Evolutionary conservation across 2,888 invertebrate species (phyloP), one percentile per base, ranked within the genome.

Genomic region (Xylocampa areola): DNA sequence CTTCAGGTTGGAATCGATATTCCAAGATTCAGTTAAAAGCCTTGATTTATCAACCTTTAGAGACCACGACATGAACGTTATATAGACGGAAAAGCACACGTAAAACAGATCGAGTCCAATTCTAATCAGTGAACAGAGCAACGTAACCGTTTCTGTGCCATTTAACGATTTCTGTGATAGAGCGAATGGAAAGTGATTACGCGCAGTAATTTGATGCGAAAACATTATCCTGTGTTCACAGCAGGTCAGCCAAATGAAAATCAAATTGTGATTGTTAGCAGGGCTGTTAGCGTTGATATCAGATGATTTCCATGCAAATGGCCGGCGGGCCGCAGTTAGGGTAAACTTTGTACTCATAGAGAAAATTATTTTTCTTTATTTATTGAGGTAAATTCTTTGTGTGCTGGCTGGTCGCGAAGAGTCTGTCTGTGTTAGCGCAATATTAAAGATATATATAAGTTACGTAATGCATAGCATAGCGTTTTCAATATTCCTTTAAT

Each of bases 241-340:
- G 49, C 65, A 63, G 64, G 55, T 33, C 47, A 48, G 51, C 49
- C 25, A 61, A 71, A 73, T 62, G 66, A 69, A 73, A 73, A 67
- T 64, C 61, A 65, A 70, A 70, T 66, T 43, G 35, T 44, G 43
- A 51, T 53, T 73, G 67, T 62, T 61, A 71, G 70, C 74, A 69
- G 37, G 59, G 58, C 51, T 43, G 61, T 66, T 69, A 43, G 37
- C 52, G 35, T 21, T 50, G 35, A 50, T 62, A 62, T 70, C 48
- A 27, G n/a, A 29, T 29, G 39, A 74, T 72, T 70, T 59, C 32
- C 54, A 67, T 70, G 62, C 55, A 67, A 72, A 72, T 67, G 50
- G 36, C 45, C 32, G 30, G 36, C 45, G 29, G 30, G 30, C 63
- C 59, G 37, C 70, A 44, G 41, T 59, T 60, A 59, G 40, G 39